These are phyloP conservation scores for Ascidia mentula DNA, from an alignment of 23 tunicate genomes.

Conservation along the genomic window DNA sequence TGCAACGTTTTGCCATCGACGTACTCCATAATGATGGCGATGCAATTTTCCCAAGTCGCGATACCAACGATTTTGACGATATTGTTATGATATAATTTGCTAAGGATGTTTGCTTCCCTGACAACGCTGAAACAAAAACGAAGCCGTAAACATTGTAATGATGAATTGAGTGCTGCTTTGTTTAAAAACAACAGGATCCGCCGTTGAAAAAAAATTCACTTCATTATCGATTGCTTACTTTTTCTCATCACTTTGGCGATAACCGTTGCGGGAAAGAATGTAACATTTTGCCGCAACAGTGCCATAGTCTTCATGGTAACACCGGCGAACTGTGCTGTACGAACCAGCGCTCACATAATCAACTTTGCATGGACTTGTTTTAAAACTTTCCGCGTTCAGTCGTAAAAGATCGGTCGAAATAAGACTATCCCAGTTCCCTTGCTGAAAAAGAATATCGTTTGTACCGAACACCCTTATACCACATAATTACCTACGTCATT, in stretches of 20 bases:
- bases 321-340: background rate
- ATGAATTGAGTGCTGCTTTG: no score
- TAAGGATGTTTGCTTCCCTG: constrained; percentile 1
- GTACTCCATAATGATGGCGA: constrained; percentile 13
- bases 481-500: no score
- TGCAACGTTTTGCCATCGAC: background rate
- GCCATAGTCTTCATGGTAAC: background rate
- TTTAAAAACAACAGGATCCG: no score
- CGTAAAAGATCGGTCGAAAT: background rate
- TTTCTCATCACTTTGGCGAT: no score
- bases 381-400: background rate
- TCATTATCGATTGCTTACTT: no score
- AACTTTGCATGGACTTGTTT: background rate
- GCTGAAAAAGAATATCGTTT: no score
- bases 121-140: background rate
- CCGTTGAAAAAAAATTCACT: no score
- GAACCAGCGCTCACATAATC: background rate
- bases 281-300: constrained; percentile 9
- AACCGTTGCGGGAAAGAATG: no score
- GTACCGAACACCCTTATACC: no score
- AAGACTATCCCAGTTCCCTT: no score
- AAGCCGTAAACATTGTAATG: no score
- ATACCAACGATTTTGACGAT: background rate
- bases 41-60: background rate
- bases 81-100: background rate